Conservation (phyloP, 2,888 invertebrate genomes). For the Lamellibrachia columna region DNA sequence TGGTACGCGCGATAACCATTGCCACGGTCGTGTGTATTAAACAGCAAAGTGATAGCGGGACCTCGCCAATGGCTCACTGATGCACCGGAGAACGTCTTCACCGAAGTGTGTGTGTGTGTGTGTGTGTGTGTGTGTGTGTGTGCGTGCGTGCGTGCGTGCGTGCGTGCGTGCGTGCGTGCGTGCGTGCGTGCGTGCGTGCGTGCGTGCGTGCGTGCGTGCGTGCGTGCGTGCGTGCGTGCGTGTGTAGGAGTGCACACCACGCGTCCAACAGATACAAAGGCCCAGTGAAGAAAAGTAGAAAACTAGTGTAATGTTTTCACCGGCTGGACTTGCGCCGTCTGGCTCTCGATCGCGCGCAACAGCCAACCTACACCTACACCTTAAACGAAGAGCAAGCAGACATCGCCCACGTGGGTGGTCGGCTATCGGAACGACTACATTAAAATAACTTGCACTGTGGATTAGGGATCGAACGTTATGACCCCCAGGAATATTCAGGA, state of each 20-base stretch:
- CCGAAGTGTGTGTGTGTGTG: no score
- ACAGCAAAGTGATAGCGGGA: no score
- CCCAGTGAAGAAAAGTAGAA: not conserved
- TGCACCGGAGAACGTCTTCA: no score
- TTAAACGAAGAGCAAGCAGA: not conserved
- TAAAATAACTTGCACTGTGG: no score
- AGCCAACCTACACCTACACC: not conserved
- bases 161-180: no score
- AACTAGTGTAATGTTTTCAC: not conserved
- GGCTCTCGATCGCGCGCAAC: not conserved
- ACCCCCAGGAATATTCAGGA: not conserved
- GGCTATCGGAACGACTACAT: not conserved
- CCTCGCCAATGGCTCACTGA: no score
- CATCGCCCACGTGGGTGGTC: not conserved
- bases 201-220: no score
- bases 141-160: no score
- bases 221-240: not conserved
- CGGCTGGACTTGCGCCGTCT: not conserved
- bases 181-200: no score
- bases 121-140: no score
- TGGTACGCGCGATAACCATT: no score
- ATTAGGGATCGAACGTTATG: not conserved
- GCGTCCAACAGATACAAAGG: not conserved
- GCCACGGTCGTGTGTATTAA: no score
- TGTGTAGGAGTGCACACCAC: not conserved